phyloP scores from a whole-genome alignment of 2,113 vertebrate genomes.

The Isichthys henryi region DNA sequence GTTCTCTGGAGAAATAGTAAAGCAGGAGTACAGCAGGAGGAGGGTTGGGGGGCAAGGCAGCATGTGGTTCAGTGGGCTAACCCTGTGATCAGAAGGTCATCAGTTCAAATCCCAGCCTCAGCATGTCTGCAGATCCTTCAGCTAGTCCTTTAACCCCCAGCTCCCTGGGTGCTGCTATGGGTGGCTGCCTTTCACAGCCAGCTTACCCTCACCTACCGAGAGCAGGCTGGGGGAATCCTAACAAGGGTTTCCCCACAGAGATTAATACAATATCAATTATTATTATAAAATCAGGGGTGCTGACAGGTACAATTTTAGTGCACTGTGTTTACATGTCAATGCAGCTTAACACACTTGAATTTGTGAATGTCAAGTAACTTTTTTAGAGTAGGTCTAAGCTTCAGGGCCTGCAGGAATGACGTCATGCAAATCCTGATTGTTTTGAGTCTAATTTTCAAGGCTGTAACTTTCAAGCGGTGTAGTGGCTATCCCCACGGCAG shows the following conservation, averaged over 20 bases:
- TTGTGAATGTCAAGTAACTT: background rate
- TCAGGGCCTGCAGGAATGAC: background rate
- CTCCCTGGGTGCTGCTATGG: no score
- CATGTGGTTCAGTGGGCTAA: no score
- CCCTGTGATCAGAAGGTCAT: no score
- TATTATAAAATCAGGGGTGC: background rate
- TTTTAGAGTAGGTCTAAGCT: background rate
- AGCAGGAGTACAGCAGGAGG: background rate
- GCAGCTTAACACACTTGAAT: background rate
- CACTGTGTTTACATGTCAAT: background rate
- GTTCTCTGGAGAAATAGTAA: background rate
- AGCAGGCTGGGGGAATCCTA: no score
- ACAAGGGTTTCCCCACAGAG: no score
- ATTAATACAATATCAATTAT: no score
- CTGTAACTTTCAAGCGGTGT: background rate
- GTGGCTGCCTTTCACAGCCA: no score
- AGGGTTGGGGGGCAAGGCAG: background rate
- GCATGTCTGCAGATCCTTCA: no score
- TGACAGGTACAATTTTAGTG: background rate
- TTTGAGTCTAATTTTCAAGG: background rate
- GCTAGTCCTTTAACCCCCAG: no score
- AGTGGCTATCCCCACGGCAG: background rate
- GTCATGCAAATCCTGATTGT: background rate
- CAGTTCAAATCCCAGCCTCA: no score
- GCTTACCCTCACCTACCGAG: no score